These are phyloP conservation scores for Zophobas morio DNA, from an alignment of 1,140 invertebrate genomes.

Conservation along the genomic window DNA sequence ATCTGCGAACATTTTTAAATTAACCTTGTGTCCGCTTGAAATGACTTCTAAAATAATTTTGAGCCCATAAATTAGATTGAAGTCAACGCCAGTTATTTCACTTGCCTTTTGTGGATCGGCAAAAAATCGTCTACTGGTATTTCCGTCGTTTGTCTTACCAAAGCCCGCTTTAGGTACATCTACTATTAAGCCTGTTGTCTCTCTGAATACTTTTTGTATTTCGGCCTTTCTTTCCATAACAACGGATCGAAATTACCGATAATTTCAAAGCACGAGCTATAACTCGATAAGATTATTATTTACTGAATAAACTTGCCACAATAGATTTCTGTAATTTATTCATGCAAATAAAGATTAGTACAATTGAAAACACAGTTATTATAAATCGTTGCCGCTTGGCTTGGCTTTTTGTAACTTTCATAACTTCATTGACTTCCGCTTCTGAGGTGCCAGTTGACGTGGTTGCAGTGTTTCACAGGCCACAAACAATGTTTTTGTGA, in stretches of 20 bases:
- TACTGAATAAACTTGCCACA: too few species aligned
- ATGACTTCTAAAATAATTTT: conserved; percentile 57
- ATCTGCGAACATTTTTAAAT: conserved; percentile 56
- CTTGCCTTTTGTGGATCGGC: conserved; percentile 54
- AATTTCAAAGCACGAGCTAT: conserved; percentile 58
- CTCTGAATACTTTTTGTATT: conserved; percentile 63
- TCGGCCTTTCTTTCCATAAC: conserved; percentile 58
- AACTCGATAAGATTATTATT: too few species aligned
- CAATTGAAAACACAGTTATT: too few species aligned
- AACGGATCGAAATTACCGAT: conserved; percentile 32
- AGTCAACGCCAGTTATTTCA: conserved; percentile 60
- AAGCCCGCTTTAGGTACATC: conserved; percentile 64
- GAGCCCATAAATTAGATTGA: conserved; percentile 48
- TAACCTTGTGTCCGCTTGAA: conserved; percentile 59
- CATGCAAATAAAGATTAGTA: too few species aligned
- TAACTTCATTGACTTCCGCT: too few species aligned
- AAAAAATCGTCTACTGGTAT: conserved; percentile 66
- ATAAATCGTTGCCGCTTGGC: too few species aligned
- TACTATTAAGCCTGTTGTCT: conserved; percentile 60
- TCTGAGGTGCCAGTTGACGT: too few species aligned
- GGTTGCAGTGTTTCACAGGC: too few species aligned
- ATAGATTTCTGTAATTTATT: too few species aligned
- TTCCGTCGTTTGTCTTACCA: conserved; percentile 65
- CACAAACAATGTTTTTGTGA: too few species aligned
- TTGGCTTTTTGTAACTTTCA: too few species aligned